phyloP scores from a whole-genome alignment of 1,140 invertebrate species.

The Solenopsis invicta region DNA sequence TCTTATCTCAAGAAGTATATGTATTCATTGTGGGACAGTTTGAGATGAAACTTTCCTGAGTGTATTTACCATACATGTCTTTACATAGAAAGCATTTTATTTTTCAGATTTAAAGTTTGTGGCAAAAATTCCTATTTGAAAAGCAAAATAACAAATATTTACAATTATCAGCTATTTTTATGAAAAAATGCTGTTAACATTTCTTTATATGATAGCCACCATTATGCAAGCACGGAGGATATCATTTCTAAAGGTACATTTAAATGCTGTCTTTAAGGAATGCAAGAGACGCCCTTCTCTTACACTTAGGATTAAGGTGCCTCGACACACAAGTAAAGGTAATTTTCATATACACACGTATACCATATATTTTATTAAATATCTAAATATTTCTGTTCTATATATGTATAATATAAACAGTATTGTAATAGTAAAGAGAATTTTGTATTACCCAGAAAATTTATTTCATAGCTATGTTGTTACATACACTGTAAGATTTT shows the following conservation, averaged over 20 bases:
- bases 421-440: background rate
- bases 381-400: background rate
- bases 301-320: constrained; percentile 84
- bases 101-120: constrained; percentile 24
- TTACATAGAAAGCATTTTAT: background rate
- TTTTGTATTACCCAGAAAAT: background rate
- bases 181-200: constrained; percentile 87
- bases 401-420: background rate
- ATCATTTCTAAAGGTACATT: constrained; percentile 85
- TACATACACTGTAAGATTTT: constrained; percentile 11
- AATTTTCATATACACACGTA: constrained; percentile 68
- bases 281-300: constrained; percentile 78
- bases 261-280: constrained; percentile 76
- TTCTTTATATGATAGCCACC: constrained; percentile 91
- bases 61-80: background rate
- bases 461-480: background rate
- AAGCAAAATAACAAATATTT: constrained; percentile 4
- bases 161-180: background rate
- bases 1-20: background rate
- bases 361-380: background rate
- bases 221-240: constrained; percentile 90
- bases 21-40: background rate
- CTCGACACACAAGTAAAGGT: constrained; percentile 82
- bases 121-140: background rate
- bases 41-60: background rate